phyloP scores from a whole-genome alignment of 2,797 vertebrate genomes.

The Chelonia mydas region DNA sequence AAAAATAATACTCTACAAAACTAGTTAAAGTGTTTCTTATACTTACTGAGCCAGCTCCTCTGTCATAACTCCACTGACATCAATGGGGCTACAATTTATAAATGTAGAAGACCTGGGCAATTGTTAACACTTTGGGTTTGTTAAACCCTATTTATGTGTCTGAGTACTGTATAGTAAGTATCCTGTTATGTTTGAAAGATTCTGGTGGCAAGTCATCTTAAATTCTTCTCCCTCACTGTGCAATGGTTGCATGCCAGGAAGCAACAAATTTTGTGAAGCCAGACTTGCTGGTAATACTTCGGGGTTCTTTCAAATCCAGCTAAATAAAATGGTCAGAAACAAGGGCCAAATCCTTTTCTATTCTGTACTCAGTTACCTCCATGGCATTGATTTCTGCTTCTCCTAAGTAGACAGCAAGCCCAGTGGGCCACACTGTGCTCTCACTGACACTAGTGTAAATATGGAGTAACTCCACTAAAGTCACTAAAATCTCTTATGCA shows the following conservation, averaged over 20 bases:
- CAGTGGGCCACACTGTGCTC: background rate
- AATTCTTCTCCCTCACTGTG: background rate
- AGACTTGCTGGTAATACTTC: rapidly evolving
- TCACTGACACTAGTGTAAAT: background rate
- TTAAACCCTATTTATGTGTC: background rate
- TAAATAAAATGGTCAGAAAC: background rate
- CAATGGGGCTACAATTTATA: background rate
- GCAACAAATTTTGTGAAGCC: background rate
- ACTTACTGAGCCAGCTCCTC: background rate
- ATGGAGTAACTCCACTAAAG: background rate
- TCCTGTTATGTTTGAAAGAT: background rate
- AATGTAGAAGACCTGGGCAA: rapidly evolving
- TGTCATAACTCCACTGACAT: background rate
- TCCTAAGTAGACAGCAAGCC: background rate
- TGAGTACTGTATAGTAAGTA: background rate
- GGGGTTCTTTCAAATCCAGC: rapidly evolving
- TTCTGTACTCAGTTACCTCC: background rate
- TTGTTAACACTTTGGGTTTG: background rate
- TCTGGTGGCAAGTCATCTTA: background rate
- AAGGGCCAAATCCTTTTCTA: background rate
- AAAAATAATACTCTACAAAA: background rate
- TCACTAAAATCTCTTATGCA: background rate
- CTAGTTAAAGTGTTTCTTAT: background rate
- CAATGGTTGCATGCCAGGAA: background rate
- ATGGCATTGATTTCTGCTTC: background rate